Percentiles rank a stretch among this genome's conserved stretches.
Conservation (phyloP, 2,113 vertebrate species). For the Stigmatopora nigra region DNA sequence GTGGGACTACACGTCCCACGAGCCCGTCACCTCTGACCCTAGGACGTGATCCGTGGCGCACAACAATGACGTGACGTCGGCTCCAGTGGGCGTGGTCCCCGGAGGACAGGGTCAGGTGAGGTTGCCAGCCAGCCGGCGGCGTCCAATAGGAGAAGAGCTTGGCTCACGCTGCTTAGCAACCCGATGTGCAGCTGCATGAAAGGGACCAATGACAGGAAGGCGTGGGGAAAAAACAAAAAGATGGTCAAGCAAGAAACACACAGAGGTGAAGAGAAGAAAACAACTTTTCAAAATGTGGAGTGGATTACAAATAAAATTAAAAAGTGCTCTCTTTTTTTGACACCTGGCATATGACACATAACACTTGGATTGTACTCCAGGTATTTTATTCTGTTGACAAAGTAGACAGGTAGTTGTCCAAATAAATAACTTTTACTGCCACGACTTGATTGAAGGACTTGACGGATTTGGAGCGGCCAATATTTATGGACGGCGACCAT, state of each 20-base stretch:
- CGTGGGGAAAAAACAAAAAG: neutral
- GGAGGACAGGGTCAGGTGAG: constrained; percentile 1
- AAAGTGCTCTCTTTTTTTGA: neutral
- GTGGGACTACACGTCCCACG: neutral
- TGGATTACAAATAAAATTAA: neutral
- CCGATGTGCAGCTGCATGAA: neutral
- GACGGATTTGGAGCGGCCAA: neutral
- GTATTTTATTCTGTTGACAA: neutral
- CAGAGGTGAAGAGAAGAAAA: neutral
- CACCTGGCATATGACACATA: neutral
- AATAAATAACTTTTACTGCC: constrained; percentile 4
- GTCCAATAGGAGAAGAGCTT: constrained; percentile 1
- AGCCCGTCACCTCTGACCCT: neutral
- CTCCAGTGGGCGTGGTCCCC: neutral
- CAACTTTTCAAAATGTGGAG: neutral
- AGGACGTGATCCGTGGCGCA: neutral
- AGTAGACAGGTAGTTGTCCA: neutral
- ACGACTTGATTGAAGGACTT: neutral
- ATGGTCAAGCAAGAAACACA: neutral
- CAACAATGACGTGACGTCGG: no score
- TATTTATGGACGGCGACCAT: neutral
- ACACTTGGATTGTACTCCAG: neutral
- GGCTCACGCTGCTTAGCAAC: neutral
- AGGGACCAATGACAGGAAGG: neutral
- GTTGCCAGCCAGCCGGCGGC: neutral